Evolutionary conservation across 2,113 vertebrate species (phyloP), one percentile per base, ranked within the genome.

Genomic region (Dipodomys spectabilis): DNA sequence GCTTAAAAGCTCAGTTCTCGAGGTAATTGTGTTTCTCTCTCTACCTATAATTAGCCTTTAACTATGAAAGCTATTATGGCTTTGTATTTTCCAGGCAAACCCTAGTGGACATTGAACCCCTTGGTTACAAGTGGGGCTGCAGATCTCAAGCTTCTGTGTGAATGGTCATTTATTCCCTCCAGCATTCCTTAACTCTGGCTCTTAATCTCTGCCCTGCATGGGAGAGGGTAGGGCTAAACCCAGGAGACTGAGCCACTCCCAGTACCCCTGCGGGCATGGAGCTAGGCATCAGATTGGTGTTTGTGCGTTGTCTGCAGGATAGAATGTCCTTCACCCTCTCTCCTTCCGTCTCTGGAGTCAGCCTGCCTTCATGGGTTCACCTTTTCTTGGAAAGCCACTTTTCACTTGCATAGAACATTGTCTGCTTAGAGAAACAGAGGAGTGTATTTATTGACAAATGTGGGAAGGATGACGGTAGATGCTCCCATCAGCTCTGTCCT

Each of bases 1-100:
- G 67, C 62, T 92, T 88, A 62, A 75, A 87, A 95, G 9, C 44
- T 92, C 39, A 71, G 32, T 92, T 85, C 78, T 90, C 16, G 0
- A 35, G 27, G 71, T 82, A 53, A 69, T 39, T 90, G 39, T 27
- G 95, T 81, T 53, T 74, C 49, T 88, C 27, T 39, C 27, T 49
- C n/a, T 60, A 68, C 23, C 8, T 72, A 78, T 5, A 15, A 71
- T 90, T 68, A 28, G 25, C 23, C 32, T 77, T 92, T 89, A 83
- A 80, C 72, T 72, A 81, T 45, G 67, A 88, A 84, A 82, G 45
- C 64, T 71, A 8, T 44, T 68, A 74, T 15, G 19, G 30, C 74
- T 20, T 32, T 45, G 28, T 25, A 22, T 19, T 69, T 71, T 32
- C 67, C 8, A 4, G 72, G 75, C 9, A 85, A 72, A 77, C 10